Evolutionary conservation across 2,888 invertebrate genomes (phyloP).

Genomic region (Cheilosia vernalis): DNA sequence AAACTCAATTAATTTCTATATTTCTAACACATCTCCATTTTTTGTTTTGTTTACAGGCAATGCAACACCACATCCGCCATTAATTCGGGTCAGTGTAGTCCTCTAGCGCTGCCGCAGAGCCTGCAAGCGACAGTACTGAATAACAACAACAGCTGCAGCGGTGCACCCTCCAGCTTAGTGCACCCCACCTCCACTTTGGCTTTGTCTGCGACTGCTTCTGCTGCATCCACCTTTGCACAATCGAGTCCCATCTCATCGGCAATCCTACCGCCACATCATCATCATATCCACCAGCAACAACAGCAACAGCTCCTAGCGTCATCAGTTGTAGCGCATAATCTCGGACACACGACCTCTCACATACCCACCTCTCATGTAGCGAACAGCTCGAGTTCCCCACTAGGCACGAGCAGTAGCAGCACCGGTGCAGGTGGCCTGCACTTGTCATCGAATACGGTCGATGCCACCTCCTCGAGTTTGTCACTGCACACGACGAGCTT

Average conservation of each 20-base stretch:
- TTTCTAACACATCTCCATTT: background rate
- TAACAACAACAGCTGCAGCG: conserved; percentile 77
- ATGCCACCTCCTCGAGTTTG: conserved; percentile 59
- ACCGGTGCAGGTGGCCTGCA: conserved; percentile 58
- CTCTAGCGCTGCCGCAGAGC: conserved; percentile 81
- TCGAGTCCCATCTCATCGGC: conserved; percentile 60
- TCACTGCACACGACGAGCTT: conserved; percentile 59
- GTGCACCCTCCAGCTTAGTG: conserved; percentile 70
- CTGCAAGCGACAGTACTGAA: conserved; percentile 79
- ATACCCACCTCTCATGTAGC: conserved; percentile 70
- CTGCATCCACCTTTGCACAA: conserved; percentile 68
- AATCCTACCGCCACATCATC: conserved; percentile 61
- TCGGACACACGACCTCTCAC: conserved; percentile 63
- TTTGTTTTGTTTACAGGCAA: conserved; percentile 51
- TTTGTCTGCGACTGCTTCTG: conserved; percentile 61
- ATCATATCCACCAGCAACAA: conserved; percentile 67
- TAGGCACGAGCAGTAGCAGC: conserved; percentile 60
- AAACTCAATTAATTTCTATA: too few relatives aligned
- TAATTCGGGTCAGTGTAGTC: conserved; percentile 80
- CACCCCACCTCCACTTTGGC: conserved; percentile 75
- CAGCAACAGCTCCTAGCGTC: conserved; percentile 72
- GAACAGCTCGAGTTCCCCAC: conserved; percentile 66
- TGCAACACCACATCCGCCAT: conserved; percentile 57
- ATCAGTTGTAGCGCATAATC: conserved; percentile 58
- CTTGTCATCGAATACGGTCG: conserved; percentile 56